Base-by-base conservation (phyloP, 2,888 invertebrate genomes). In the Trichopria drosophilae region DNA sequence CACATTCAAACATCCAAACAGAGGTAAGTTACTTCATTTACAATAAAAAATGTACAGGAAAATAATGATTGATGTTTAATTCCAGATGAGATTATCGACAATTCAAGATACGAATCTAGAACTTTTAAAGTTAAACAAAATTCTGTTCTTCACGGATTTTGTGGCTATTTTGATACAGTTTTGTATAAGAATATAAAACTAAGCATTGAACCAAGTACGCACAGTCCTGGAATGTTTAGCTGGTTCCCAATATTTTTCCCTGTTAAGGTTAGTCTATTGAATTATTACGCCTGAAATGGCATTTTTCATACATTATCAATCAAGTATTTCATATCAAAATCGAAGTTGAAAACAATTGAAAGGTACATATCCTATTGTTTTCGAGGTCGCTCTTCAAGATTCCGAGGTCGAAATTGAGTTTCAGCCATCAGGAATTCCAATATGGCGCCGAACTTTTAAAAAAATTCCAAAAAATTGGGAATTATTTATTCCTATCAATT, bases 231-330 rank as follows among this genome's bases (percentile, higher is more conserved):
- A 62, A 93, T 99, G 93, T 90, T 94, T 67, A 94, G 94, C 55
- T 99, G 99, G 99, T 99, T 98, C 75, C 96, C 98, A 5, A 90
- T 96, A 58, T 90, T 90, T 65, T 94, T 98, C 71, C 97, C 98
- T 6, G 82, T 94, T 35, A 81, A 82, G 77, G 91, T 90, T 78
- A 77, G 76, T 66, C 34, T n/a, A 31, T 19, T 37, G 39, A 41
- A 42, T 44, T 41, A n/a, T 39, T 20, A 32, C 10, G 10, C 13
- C 7, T 7, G 13, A 32, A 32, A n/a, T n/a, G 13, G 23, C 19
- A 20, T 37, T 47, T 10, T 42, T 34, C 20, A 35, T 51, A 9
- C 37, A 15, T 32, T 31, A n/a, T 39, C 13, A 12, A 36, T 3
- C 20, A 32, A 29, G 7, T 26, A 23, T 31, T 49, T 24, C n/a